Percentiles rank a stretch among this genome's conserved stretches.
Evolutionary conservation across 2,888 invertebrate genomes (phyloP).

Genomic region (Pterobdella sp.): DNA sequence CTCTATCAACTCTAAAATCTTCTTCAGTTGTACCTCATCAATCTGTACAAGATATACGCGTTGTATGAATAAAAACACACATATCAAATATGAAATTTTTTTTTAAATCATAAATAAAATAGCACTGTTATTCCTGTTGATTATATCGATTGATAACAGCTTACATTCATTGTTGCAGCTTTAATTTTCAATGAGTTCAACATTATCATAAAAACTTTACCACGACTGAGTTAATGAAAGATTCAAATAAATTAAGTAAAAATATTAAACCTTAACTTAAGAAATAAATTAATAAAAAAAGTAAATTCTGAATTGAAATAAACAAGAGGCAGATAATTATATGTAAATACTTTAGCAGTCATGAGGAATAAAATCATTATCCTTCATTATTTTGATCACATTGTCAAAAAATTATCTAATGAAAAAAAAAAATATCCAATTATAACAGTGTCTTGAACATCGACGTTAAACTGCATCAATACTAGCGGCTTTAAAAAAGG

Average conservation of each 20-base stretch:
- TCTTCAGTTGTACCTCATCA: constrained; percentile 60
- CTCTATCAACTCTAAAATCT: constrained; percentile 67
- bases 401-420: no score
- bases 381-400: constrained; percentile 13
- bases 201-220: no score
- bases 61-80: constrained; percentile 14
- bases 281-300: constrained; percentile 19
- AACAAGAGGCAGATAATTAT: background rate
- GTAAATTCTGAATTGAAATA: constrained; percentile 12
- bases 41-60: no score
- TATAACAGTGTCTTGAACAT: no score
- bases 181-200: no score
- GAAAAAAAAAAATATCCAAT: no score
- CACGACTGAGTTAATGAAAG: no score
- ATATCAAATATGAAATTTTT: background rate
- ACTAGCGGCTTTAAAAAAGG: no score
- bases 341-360: background rate
- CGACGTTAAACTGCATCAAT: no score
- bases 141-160: no score
- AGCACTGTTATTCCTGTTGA: no score
- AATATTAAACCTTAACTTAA: background rate
- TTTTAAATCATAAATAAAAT: background rate
- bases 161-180: no score
- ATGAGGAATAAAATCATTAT: constrained; percentile 9
- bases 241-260: constrained; percentile 6